phyloP scores from a whole-genome alignment of 2,113 vertebrate genomes.

The Triplophysa siluroides region DNA sequence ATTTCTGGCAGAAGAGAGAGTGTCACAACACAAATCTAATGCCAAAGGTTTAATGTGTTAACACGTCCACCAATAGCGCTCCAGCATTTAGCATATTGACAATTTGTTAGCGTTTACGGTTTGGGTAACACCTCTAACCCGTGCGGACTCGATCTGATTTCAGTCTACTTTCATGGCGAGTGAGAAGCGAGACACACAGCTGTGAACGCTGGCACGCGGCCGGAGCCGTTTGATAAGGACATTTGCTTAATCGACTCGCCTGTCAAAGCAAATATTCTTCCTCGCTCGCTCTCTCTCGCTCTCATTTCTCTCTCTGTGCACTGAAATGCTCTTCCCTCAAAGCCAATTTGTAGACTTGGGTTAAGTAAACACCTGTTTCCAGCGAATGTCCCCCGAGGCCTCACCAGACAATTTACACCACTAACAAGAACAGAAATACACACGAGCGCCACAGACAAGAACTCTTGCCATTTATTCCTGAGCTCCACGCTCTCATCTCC shows the following conservation, averaged over 20 bases:
- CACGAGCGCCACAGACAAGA: constrained; percentile 16
- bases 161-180: constrained; percentile 55
- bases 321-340: constrained; percentile 31
- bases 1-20: no score
- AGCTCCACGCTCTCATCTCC: constrained; percentile 11
- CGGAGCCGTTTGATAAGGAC: constrained; percentile 42
- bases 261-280: constrained; percentile 48
- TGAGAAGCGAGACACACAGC: constrained; percentile 36
- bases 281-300: neutral
- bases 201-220: constrained; percentile 45
- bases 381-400: constrained; percentile 31
- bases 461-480: constrained; percentile 1
- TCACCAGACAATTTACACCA: constrained; percentile 53
- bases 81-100: constrained; percentile 51
- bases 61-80: constrained; percentile 33
- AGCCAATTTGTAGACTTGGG: constrained; percentile 46
- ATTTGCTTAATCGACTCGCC: constrained; percentile 55
- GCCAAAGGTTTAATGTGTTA: constrained; percentile 31
- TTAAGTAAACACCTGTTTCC: constrained; percentile 62
- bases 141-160: constrained; percentile 56
- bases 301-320: neutral
- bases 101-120: constrained; percentile 47
- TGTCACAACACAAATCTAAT: constrained; percentile 18
- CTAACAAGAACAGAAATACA: constrained; percentile 59
- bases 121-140: constrained; percentile 27